Evolutionary conservation across 2,888 invertebrate genomes (phyloP), one percentile per base, ranked within the genome.

Genomic region (Euplexia lucipara): DNA sequence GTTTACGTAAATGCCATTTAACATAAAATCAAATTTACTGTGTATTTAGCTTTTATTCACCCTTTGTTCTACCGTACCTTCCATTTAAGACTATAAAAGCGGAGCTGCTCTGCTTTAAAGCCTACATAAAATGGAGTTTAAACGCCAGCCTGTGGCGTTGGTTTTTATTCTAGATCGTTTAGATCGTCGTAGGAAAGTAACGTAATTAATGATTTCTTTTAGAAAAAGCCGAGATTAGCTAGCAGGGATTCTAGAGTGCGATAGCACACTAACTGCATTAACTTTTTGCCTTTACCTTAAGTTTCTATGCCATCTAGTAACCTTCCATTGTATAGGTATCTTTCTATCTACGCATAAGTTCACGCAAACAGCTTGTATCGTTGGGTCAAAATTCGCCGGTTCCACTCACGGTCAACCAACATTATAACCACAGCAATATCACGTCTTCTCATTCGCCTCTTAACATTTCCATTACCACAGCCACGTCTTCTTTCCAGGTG

Each of bases 401-500:
- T 41, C 30, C 72, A 52, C 72, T 63, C 68, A 73, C 68, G 54
- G 53, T 74, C 57, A 54, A 41, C 35, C 48, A 59, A 60, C 70
- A 75, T 69, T 65, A 73, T 53, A 70, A 68, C 47, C 74, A 69
- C 61, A 56, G 54, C 75, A 69, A 68, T 20, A 12, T 60, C 71
- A 70, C 65, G 52, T 70, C 54, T 65, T 47, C 35, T 76, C 64
- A 57, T 70, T 77, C 78, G 60, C 66, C 78, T 72, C 78, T 72
- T 70, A 70, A 75, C 76, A 71, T 60, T 75, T 60, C 78, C 73
- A 74, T 77, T 77, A 74, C 66, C 78, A 53, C 59, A 30, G 45
- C 18, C 78, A 48, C 66, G 56, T 70, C 66, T 65, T 54, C 74
- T 57, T 89, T 89, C 41, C 91, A 95, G 95, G 98, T 99, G 79